Evolutionary conservation across 2,113 vertebrate genomes (phyloP), one percentile per base, ranked within the genome.

Genomic region (Epinephelus cyanopodus): DNA sequence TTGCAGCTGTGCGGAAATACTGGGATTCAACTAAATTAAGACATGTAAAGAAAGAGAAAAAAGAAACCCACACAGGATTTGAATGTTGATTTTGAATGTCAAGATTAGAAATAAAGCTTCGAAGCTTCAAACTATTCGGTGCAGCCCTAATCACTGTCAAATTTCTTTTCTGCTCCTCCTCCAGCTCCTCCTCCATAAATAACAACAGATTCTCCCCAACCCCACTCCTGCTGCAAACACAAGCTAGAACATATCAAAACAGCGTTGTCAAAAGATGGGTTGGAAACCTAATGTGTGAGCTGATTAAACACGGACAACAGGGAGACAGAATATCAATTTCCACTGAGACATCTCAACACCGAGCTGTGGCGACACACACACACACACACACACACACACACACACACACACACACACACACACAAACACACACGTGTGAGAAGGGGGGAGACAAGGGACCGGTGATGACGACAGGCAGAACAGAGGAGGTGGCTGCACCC

Each of bases 321-420:
- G 57, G 82, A 92, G 92, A 93, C 87, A 84, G 74, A 89, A 85
- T 90, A 86, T 88, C 84, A 87, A 88, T 92, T 92, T 90, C 79
- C 81, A 86, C 68, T 17, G 74, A 84, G 89, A 84, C 77, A 62
- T 80, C 83, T 81, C 77, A 74, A 87, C 79, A 45, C 25, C 29
- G 77, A 72, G 66, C 23, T 69, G 67, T 39, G 77, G 82, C 5
- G 57, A 76, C 21, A 62, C 67, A 50, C 72, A 72, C 58, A 61
- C 29, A 29, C 29, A 29, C 29, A 29, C 14, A 29, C 15, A 15
- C 25, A 29, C 29, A 29, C 29, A 29, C 29, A 29, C 29, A 29
- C 29, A 29, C 29, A 5, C 29, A 5, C 29, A 5, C 29, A 5
- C 29, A 5, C 29, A 5, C 27, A 61, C 23, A 2, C 29, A 5